Evolutionary conservation across 2,888 invertebrate genomes (phyloP), one percentile per base, ranked within the genome.

Genomic region (Apocheima hispidaria): DNA sequence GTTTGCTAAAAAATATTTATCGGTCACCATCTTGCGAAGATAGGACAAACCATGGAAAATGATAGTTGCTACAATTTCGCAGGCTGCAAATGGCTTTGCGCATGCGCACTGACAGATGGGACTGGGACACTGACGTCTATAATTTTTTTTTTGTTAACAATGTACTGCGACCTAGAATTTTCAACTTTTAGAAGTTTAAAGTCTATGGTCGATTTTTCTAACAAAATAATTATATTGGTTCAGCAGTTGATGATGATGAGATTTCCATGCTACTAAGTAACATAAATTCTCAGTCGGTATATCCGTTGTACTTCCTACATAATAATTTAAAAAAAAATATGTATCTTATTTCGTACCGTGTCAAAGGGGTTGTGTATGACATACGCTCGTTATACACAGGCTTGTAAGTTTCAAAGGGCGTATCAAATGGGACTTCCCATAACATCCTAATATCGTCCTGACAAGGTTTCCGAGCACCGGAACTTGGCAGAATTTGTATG

Each of bases 401-500:
- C 68, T 81, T 81, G 79, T 82, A 69, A 67, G 65, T 85, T 86
- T 74, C 78, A 78, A 76, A 79, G 75, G 81, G 80, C 79, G 84
- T 81, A 80, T 82, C 81, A 70, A 84, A 85, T 84, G 74, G 82
- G 67, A 85, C 85, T 88, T 90, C 90, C 88, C 73, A 87, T 82
- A 84, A 87, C 78, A 83, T 81, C 82, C 82, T 82, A 79, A 83
- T 85, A 79, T 82, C 77, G 23, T 41, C 80, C 79, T 81, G 77
- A 79, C 83, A 81, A 79, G 90, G 88, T 85, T 91, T 90, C 90
- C 77, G 65, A 75, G 75, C 52, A 51, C 73, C 86, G 90, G 90
- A 90, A 89, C 87, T 78, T 78, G 73, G 86, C 87, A 78, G 90
- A 90, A 86, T 90, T 90, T 90, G 89, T 91, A 91, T 82, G 91